Conservation (phyloP, 2,888 invertebrate genomes). For the Rotaria macrura region DNA sequence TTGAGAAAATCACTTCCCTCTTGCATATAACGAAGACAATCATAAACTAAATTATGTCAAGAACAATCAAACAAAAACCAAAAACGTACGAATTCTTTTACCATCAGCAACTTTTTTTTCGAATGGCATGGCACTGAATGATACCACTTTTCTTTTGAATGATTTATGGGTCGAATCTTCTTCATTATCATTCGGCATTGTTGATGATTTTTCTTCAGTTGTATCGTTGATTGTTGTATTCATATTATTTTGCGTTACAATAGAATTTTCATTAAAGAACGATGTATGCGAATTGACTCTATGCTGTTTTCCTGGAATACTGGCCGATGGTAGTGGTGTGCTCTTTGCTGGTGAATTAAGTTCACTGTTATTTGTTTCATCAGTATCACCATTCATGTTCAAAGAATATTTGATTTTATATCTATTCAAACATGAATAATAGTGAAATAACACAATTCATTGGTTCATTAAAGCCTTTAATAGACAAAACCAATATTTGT, state of each 20-base stretch:
- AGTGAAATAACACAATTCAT: neutral
- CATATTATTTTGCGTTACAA: neutral
- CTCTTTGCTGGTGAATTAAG: neutral
- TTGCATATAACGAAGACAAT: slow-evolving; percentile 56
- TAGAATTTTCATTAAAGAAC: neutral
- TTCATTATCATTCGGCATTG: neutral
- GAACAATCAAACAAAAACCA: too few relatives aligned
- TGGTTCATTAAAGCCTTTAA: neutral
- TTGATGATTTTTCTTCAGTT: neutral
- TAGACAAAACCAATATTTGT: neutral
- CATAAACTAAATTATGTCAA: slow-evolving; percentile 50
- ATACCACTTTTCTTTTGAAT: neutral
- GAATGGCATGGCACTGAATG: slow-evolving; percentile 9
- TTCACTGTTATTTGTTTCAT: neutral
- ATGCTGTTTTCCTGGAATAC: neutral
- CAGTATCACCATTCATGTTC: neutral
- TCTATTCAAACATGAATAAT: neutral
- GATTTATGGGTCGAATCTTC: neutral
- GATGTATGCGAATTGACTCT: neutral
- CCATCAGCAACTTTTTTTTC: slow-evolving; percentile 20
- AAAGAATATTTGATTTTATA: neutral
- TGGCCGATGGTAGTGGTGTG: neutral
- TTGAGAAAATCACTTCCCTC: slow-evolving; percentile 55
- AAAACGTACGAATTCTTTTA: neutral
- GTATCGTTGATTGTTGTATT: neutral